A percentile compares a stretch with the other conserved stretches of the same genome.
These are phyloP conservation scores for Caenorhabditis afra DNA, from an alignment of 2,888 invertebrate genomes.

Conservation along the genomic window DNA sequence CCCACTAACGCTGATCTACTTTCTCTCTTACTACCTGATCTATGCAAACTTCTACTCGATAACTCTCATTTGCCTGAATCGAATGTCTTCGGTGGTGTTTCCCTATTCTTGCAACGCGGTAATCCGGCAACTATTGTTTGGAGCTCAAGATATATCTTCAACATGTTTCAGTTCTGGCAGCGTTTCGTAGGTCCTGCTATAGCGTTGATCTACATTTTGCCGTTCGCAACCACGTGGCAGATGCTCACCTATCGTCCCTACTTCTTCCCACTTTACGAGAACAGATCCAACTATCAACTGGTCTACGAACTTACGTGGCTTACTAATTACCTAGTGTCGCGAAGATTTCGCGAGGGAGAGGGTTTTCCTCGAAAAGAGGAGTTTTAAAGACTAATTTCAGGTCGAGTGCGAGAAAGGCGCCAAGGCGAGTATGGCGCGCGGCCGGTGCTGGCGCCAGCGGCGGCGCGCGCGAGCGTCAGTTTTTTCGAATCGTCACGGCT, in stretches of 20 bases:
- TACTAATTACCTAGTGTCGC: too few relatives aligned
- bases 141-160: too few relatives aligned
- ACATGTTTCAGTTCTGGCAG: slow-evolving; percentile 45
- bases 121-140: background rate
- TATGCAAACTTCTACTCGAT: slow-evolving; percentile 48
- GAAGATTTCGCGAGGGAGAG: too few relatives aligned
- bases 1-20: slow-evolving; percentile 21
- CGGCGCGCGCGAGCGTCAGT: too few relatives aligned
- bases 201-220: slow-evolving; percentile 23
- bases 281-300: slow-evolving; percentile 42
- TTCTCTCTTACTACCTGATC: slow-evolving; percentile 50
- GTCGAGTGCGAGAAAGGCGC: too few relatives aligned
- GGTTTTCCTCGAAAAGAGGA: too few relatives aligned
- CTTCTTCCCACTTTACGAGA: slow-evolving; percentile 23
- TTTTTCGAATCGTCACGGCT: too few relatives aligned
- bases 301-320: slow-evolving; percentile 29
- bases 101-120: slow-evolving; percentile 36
- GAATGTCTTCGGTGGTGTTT: slow-evolving; percentile 51
- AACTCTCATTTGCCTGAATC: slow-evolving; percentile 49
- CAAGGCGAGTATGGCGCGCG: too few relatives aligned
- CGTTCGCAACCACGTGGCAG: slow-evolving; percentile 47
- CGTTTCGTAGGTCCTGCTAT: background rate
- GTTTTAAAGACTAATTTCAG: too few relatives aligned
- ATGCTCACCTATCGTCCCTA: slow-evolving; percentile 40
- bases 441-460: too few relatives aligned